These are phyloP conservation scores for Oostethus manadensis DNA, from an alignment of 2,113 vertebrate genomes.

Conservation along the genomic window DNA sequence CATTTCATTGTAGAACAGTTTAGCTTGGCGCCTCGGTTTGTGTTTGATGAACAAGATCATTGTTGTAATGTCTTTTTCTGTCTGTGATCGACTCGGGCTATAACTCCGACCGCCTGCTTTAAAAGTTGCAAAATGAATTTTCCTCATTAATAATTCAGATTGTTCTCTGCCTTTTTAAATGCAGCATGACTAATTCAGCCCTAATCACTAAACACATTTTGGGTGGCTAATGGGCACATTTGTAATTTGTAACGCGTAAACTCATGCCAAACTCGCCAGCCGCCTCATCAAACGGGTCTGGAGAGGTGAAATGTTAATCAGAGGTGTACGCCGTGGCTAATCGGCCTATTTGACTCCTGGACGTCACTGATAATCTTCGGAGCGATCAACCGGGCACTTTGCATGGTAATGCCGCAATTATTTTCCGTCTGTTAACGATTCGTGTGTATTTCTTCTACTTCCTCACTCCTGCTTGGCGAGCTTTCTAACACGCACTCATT, in stretches of 20 bases:
- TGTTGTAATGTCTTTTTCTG: background rate
- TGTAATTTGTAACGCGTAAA: slow-evolving; percentile 39
- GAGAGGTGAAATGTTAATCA: slow-evolving; percentile 76
- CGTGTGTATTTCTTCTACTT: slow-evolving; percentile 59
- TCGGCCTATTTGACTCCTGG: slow-evolving; percentile 65
- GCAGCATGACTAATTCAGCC: slow-evolving; percentile 22
- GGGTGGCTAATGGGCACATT: slow-evolving; percentile 47
- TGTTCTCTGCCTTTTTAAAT: slow-evolving; percentile 15
- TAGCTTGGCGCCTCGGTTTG: no score
- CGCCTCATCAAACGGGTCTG: slow-evolving; percentile 23
- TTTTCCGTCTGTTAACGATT: slow-evolving; percentile 70
- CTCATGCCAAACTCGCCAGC: slow-evolving; percentile 37
- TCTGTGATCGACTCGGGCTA: background rate
- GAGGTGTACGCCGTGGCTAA: slow-evolving; percentile 55
- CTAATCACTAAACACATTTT: slow-evolving; percentile 15
- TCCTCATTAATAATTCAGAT: slow-evolving; percentile 1
- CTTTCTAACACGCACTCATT: slow-evolving; percentile 1
- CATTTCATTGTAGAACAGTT: no score
- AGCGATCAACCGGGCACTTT: slow-evolving; percentile 65
- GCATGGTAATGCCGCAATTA: slow-evolving; percentile 77
- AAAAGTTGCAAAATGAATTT: background rate
- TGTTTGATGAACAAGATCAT: no score
- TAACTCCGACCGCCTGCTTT: background rate
- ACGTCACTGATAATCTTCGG: slow-evolving; percentile 68
- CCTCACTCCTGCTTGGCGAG: slow-evolving; percentile 10